A percentile compares a stretch with the other conserved stretches of the same genome.
phyloP scores from a whole-genome alignment of 2,797 vertebrate genomes.

The Peromyscus eremicus region DNA sequence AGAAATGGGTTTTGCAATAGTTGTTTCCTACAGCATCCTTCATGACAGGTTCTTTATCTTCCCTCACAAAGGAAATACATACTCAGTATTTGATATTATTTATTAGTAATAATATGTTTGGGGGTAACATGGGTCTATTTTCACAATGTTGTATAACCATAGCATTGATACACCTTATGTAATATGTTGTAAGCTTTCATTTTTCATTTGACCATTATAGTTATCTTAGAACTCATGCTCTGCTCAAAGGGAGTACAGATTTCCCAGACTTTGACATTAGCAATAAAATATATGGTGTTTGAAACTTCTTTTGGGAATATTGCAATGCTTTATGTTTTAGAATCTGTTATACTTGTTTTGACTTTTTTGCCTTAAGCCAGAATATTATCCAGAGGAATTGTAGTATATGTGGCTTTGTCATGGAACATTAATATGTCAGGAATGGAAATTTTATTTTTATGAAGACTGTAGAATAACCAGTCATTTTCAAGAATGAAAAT shows the following conservation, averaged over 20 bases:
- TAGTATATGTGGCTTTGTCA: not conserved
- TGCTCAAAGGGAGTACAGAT: not conserved
- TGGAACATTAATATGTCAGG: not conserved
- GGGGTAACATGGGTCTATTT: not conserved
- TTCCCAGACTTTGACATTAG: slow-evolving; percentile 47
- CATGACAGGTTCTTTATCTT: not conserved
- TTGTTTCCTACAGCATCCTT: not conserved
- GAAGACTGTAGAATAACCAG: not conserved
- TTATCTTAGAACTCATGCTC: not conserved
- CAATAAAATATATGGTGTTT: not conserved
- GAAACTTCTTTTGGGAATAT: not conserved
- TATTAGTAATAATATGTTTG: not conserved
- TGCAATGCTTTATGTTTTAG: not conserved
- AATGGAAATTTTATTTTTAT: not conserved
- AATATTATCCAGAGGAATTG: not conserved
- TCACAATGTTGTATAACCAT: not conserved
- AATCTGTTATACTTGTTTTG: not conserved
- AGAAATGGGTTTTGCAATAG: not conserved
- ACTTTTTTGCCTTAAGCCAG: slow-evolving; percentile 2
- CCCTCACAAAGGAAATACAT: not conserved
- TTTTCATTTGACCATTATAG: slow-evolving; percentile 32
- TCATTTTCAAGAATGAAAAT: slow-evolving; percentile 28
- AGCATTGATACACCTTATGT: not conserved
- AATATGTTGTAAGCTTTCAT: slow-evolving; percentile 9
- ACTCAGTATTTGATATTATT: not conserved